Base-by-base conservation (phyloP, 2,888 invertebrate genomes). In the Phymatocera aterrima region DNA sequence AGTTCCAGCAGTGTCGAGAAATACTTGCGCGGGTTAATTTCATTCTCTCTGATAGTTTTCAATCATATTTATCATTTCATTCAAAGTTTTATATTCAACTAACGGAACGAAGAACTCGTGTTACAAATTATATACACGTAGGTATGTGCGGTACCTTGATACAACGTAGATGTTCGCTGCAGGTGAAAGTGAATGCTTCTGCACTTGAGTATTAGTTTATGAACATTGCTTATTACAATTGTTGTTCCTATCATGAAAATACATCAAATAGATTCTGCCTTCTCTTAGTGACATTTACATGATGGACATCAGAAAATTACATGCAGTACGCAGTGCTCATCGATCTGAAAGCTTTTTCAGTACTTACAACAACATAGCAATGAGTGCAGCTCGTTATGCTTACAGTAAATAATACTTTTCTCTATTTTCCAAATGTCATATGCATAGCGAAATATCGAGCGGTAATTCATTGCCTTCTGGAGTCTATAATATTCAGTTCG, bases 231-330 rank as follows among this genome's bases (percentile, higher is more conserved):
- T 6, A 64, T 64, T 37, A 37, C 64, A 37, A 37, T 37, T 37
- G 15, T 43, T n/a, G n/a, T n/a, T n/a, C 10, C 46, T 68, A 46
- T 68, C 68, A 15, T 0, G 18, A 43, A 65, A 46, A 2, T 43
- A 8, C 43, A 68, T 68, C 46, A 6, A 24, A n/a, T 68, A 3
- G 43, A 68, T 28, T 46, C 46, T 15, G 46, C 21, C 43, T 24
- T 15, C 24, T 28, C 12, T 5, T 68, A 43, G 8, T 8, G 24
- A 68, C 5, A 24, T 34, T 64, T 37, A 64, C 61, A 64, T 34
- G 61, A 64, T 64, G 18, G n/a, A 37, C 8, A 64, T 37, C 37
- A 64, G 37, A 37, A 46, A 46, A 68, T 46, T 40, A 68, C 43
- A 68, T 15, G 12, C 43, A 24, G 61, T 37, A n/a, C 31, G 61